phyloP scores from a whole-genome alignment of 2,888 invertebrate genomes.

The Hesperia comma region DNA sequence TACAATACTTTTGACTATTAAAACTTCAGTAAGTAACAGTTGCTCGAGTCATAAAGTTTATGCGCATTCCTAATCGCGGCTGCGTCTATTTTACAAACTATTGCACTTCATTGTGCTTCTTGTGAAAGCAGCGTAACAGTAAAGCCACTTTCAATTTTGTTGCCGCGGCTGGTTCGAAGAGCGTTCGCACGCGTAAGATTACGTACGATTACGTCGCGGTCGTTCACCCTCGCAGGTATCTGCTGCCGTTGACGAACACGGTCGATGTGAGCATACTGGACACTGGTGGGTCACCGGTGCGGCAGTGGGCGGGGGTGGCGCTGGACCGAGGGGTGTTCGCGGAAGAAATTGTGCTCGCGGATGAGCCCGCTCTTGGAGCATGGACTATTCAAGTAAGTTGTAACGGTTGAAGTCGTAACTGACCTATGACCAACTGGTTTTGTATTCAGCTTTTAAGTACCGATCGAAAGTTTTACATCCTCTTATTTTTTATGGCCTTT shows the following conservation, averaged over 20 bases:
- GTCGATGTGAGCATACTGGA: constrained; percentile 73
- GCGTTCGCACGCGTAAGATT: constrained; percentile 71
- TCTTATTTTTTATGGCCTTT: no score
- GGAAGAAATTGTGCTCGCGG: constrained; percentile 89
- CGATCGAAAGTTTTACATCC: constrained; percentile 9
- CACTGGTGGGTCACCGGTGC: constrained; percentile 88
- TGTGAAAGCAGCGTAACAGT: constrained; percentile 42
- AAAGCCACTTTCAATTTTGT: constrained; percentile 75
- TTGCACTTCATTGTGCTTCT: constrained; percentile 26
- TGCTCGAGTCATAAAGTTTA: not conserved
- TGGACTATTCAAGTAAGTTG: constrained; percentile 89
- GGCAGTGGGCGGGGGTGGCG: constrained; percentile 89
- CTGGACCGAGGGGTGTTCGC: constrained; percentile 90
- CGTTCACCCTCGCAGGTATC: constrained; percentile 71
- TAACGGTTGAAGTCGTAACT: not conserved
- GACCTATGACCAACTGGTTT: constrained; percentile 2
- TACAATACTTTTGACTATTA: not conserved
- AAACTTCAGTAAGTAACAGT: constrained; percentile 6
- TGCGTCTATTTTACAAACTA: constrained; percentile 5
- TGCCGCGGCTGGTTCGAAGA: constrained; percentile 55
- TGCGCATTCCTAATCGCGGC: not conserved
- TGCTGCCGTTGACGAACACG: constrained; percentile 66
- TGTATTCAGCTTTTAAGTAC: not conserved
- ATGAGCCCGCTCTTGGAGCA: constrained; percentile 92
- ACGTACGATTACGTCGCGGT: constrained; percentile 70